A percentile compares a stretch with the other conserved stretches of the same genome.
Conservation (phyloP, 2,797 vertebrate genomes). For the Crotalus adamanteus region DNA sequence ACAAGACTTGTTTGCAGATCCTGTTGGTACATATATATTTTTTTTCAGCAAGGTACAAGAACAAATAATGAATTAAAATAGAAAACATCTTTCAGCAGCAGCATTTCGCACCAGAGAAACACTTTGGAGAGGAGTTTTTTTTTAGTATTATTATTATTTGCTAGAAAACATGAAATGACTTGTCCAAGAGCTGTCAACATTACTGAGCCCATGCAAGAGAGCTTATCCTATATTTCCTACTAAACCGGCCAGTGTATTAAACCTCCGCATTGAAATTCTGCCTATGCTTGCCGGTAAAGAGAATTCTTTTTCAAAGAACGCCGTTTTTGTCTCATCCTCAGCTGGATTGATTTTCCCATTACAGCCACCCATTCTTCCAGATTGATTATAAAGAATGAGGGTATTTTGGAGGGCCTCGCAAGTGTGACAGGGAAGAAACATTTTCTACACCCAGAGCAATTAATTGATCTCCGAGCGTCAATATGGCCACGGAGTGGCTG, state of each 20-base stretch:
- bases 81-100: background rate
- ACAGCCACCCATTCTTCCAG: conserved; percentile 3
- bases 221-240: background rate
- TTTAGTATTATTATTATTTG: background rate
- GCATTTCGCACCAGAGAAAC: background rate
- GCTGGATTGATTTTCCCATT: conserved; percentile 16
- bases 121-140: background rate
- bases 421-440: conserved; percentile 3
- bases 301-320: background rate
- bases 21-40: background rate
- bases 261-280: background rate
- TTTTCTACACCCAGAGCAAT: conserved; percentile 16
- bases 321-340: background rate
- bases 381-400: conserved; percentile 11
- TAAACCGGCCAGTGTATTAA: background rate
- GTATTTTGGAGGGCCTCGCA: background rate
- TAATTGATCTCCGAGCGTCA: conserved; percentile 1
- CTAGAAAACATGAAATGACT: background rate
- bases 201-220: background rate
- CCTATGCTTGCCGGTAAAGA: background rate
- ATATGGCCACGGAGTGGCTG: background rate
- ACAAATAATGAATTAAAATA: background rate
- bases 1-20: background rate
- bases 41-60: background rate
- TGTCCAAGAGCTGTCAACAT: background rate